Evolutionary conservation across 2,113 vertebrate species (phyloP), one percentile per base, ranked within the genome.

Genomic region (Alexandromys fortis): DNA sequence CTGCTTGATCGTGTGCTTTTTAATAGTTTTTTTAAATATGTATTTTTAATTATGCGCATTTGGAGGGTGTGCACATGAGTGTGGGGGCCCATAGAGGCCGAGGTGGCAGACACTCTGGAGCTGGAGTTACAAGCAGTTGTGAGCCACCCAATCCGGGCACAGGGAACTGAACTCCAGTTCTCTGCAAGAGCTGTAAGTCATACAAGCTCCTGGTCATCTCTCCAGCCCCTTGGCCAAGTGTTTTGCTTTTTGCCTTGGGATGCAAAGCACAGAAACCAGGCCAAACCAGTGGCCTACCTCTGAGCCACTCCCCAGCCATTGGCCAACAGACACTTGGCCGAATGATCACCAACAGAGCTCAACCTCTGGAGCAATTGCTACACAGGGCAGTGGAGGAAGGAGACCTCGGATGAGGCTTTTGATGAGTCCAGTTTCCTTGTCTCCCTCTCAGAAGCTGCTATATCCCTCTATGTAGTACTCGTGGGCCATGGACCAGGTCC

Each of bases 311-410:
- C 38, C 8, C 45, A 42, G 42, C 77, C 16, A 2, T 35, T 4
- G 55, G 21, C 21, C 35, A 58, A 26, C 49, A 42, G 42, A 33
- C 5, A 70, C 3, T 12, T 3, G 58, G 58, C 19, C 58, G n/a
- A 42, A 14, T 1, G 10, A 61, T 11, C 70, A 42, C 14, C 6
- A 7, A 3, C 8, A 1, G 28, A 72, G 49, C 38, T 16, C 0
- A 6, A 52, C 0, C 0, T n/a, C 61, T 21, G 42, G 33, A 47
- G 19, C 12, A 5, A n/a, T 0, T 3, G 0, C 26, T n/a, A 38
- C 26, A 22, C 65, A 28, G 33, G 24, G 21, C 45, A 24, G 67
- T 61, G 10, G 38, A 63, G 16, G 45, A 4, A 0, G 68, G 55
- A 9, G 33, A 38, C n/a, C 55, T n/a, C 17, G 8, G 17, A 3